These are phyloP conservation scores for Aldabrachelys gigantea DNA, from an alignment of 2,113 vertebrate species.

Conservation along the genomic window DNA sequence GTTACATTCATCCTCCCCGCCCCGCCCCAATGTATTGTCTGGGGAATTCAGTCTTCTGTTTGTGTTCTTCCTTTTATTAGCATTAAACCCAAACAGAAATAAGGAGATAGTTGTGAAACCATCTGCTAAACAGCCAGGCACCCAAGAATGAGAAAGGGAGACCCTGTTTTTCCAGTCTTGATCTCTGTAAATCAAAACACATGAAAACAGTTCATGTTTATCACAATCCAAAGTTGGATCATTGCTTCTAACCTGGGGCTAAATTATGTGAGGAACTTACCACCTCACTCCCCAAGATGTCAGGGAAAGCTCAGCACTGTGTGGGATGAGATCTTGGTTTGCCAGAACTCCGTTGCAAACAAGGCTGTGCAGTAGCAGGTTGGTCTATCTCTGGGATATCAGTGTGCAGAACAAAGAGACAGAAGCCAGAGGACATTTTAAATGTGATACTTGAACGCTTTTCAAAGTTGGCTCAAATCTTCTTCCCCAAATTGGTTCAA, in stretches of 20 bases:
- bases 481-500: background rate
- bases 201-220: background rate
- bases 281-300: background rate
- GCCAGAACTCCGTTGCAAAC: background rate
- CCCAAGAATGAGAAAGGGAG: conserved; percentile 45
- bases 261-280: background rate
- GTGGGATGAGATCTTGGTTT: background rate
- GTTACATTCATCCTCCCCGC: conserved; percentile 49
- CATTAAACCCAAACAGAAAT: conserved; percentile 55
- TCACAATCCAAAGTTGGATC: background rate
- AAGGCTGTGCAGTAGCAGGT: background rate
- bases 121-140: conserved; percentile 27
- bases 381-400: background rate
- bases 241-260: background rate
- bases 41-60: conserved; percentile 39
- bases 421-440: background rate
- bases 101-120: conserved; percentile 68
- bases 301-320: background rate
- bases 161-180: background rate
- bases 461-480: background rate
- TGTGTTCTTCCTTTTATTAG: conserved; percentile 63
- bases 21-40: conserved; percentile 66
- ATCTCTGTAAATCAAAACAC: conserved; percentile 35
- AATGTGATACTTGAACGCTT: background rate
- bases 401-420: background rate